A percentile compares a stretch with the other conserved stretches of the same genome.
Evolutionary conservation across 2,797 vertebrate genomes (phyloP).

Genomic region (Paedocypris micromegethes): DNA sequence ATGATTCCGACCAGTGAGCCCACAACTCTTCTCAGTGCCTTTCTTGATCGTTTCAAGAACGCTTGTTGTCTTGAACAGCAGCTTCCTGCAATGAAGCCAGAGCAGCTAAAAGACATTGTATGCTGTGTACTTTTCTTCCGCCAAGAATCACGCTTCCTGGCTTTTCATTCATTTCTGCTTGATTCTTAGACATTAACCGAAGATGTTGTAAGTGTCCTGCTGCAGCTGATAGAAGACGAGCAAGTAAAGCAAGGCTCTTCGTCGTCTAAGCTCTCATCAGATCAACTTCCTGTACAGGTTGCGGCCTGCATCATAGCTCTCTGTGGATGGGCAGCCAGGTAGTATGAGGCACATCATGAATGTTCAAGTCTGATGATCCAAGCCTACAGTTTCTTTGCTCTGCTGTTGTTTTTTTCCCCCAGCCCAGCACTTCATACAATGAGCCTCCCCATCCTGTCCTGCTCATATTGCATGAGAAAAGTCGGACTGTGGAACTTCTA

Average conservation of each 20-base stretch:
- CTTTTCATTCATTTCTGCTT: background rate
- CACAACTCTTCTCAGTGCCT: conserved; percentile 70
- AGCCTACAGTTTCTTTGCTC: background rate
- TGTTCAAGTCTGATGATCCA: background rate
- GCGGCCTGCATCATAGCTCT: conserved; percentile 83
- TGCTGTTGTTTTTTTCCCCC: conserved; percentile 2
- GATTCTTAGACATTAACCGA: conserved; percentile 78
- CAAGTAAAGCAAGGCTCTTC: conserved; percentile 59
- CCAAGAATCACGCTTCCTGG: background rate
- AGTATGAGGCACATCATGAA: conserved; percentile 14
- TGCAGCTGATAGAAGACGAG: conserved; percentile 82
- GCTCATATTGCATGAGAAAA: conserved; percentile 85
- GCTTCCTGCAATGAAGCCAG: conserved; percentile 83
- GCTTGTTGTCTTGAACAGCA: conserved; percentile 82
- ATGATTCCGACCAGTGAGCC: conserved; percentile 80
- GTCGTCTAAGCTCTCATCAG: conserved; percentile 52
- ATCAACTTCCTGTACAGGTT: conserved; percentile 77
- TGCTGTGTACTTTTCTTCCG: conserved; percentile 31
- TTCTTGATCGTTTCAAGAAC: conserved; percentile 82
- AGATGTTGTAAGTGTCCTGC: conserved; percentile 75
- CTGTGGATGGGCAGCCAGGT: conserved; percentile 90
- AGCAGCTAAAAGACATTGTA: conserved; percentile 86
- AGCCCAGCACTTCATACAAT: conserved; percentile 67
- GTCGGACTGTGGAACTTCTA: conserved; percentile 90
- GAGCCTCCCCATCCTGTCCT: conserved; percentile 79